phyloP scores from a whole-genome alignment of 2,113 vertebrate genomes.

The Pao palembangensis region DNA sequence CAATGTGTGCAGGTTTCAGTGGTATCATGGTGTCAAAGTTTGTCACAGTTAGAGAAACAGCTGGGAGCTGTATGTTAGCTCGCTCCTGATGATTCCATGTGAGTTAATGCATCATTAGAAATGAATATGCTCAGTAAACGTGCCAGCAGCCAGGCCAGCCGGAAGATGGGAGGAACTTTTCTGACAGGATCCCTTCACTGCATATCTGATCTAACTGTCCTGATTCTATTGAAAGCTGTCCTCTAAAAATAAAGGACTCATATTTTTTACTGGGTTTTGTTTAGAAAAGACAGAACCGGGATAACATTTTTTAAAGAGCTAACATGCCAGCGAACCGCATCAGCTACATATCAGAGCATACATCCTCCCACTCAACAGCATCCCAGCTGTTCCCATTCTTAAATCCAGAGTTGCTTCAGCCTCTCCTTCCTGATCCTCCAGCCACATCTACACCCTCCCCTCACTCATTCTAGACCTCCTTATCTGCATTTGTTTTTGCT shows the following conservation, averaged over 20 bases:
- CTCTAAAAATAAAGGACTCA: constrained; percentile 11
- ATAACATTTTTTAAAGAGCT: constrained; percentile 12
- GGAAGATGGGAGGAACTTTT: too few relatives aligned
- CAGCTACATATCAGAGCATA: not conserved
- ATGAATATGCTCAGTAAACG: too few relatives aligned
- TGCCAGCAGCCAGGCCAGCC: too few relatives aligned
- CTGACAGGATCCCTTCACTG: too few relatives aligned
- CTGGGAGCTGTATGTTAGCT: too few relatives aligned
- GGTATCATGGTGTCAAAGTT: not conserved
- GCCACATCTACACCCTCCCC: not conserved
- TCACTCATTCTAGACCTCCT: not conserved
- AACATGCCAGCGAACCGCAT: constrained; percentile 1
- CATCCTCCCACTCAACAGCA: constrained; percentile 1
- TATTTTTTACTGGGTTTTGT: constrained; percentile 8
- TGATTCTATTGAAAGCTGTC: too few relatives aligned
- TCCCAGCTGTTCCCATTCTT: not conserved
- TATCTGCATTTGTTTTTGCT: constrained; percentile 7
- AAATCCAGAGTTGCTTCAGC: not conserved
- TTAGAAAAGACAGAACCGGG: constrained; percentile 12
- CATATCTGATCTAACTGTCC: too few relatives aligned
- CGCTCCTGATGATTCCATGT: too few relatives aligned
- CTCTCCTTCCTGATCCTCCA: constrained; percentile 1
- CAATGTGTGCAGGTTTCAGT: not conserved
- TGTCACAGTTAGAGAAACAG: not conserved
- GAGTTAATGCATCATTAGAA: too few relatives aligned